Conservation (phyloP, 1,140 invertebrate genomes). For the Diabrotica undecimpunctata region DNA sequence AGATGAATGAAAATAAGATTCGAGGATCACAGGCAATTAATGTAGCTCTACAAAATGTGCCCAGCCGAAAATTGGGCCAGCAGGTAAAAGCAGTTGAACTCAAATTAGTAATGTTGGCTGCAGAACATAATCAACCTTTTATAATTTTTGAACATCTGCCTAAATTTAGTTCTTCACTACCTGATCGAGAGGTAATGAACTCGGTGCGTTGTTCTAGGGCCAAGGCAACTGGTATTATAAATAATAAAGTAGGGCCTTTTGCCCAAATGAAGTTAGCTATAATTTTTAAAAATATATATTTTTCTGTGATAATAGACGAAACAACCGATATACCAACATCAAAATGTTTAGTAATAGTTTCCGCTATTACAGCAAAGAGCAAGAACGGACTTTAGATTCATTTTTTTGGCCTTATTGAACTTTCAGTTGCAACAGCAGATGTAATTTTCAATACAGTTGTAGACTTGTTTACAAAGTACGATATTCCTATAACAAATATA, state of each 20-base stretch:
- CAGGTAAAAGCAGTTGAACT: neutral
- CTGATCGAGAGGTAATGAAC: constrained; percentile 22
- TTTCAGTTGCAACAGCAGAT: constrained; percentile 28
- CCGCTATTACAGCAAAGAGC: constrained; percentile 9
- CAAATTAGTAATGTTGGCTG: constrained; percentile 4
- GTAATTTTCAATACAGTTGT: neutral
- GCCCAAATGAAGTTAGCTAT: constrained; percentile 2
- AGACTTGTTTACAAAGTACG: neutral
- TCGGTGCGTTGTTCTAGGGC: constrained; percentile 20
- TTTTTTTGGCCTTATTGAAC: constrained; percentile 39
- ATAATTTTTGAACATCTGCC: constrained; percentile 1
- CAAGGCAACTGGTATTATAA: constrained; percentile 21
- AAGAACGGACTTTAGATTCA: constrained; percentile 36
- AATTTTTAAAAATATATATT: constrained; percentile 4
- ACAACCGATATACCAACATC: constrained; percentile 12
- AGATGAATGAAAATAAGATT: too few species aligned
- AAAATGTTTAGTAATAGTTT: constrained; percentile 13
- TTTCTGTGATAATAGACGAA: constrained; percentile 19
- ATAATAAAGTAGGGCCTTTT: constrained; percentile 5
- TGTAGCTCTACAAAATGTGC: too few species aligned
- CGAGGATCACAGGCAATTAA: too few species aligned
- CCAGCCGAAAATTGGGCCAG: too few species aligned
- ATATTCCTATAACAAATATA: constrained; percentile 15
- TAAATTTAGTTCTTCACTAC: constrained; percentile 8
- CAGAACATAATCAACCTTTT: constrained; percentile 8